These are phyloP conservation scores for Dryobota labecula DNA, from an alignment of 2,888 invertebrate genomes.

Conservation along the genomic window DNA sequence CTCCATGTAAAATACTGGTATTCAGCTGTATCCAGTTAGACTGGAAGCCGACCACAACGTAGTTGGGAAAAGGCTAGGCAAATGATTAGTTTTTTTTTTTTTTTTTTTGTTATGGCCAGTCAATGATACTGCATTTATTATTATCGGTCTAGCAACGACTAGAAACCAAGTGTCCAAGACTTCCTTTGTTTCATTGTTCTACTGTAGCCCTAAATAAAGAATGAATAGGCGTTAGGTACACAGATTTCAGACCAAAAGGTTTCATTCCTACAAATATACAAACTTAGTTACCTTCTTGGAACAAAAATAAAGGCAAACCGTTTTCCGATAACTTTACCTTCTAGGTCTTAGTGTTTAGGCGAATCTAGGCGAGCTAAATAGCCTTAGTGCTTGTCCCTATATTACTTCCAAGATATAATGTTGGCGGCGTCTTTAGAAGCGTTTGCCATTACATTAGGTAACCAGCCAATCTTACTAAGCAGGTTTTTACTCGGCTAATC, in stretches of 20 bases:
- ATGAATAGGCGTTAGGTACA: constrained; percentile 10
- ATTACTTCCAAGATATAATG: constrained; percentile 68
- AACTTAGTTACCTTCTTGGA: constrained; percentile 28
- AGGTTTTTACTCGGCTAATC: constrained; percentile 70
- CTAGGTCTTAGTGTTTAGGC: constrained; percentile 54
- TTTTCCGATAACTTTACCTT: constrained; percentile 54
- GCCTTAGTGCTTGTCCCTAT: constrained; percentile 54
- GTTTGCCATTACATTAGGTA: constrained; percentile 84
- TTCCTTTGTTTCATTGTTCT: neutral
- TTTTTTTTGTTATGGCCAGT: neutral
- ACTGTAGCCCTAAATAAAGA: constrained; percentile 21
- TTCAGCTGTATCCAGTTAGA: too few relatives aligned
- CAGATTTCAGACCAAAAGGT: constrained; percentile 29
- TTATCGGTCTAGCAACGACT: neutral
- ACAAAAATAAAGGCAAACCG: constrained; percentile 53
- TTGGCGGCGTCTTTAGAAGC: constrained; percentile 76
- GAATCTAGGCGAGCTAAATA: constrained; percentile 67
- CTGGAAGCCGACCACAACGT: too few relatives aligned
- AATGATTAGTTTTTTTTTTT: too few relatives aligned
- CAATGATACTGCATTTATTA: neutral
- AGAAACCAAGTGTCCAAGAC: neutral
- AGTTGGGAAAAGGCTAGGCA: too few relatives aligned
- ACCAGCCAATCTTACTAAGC: constrained; percentile 80
- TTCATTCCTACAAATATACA: constrained; percentile 19
- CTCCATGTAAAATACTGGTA: too few relatives aligned